Conservation (phyloP, 2,113 vertebrate species). For the Labeo catla region DNA sequence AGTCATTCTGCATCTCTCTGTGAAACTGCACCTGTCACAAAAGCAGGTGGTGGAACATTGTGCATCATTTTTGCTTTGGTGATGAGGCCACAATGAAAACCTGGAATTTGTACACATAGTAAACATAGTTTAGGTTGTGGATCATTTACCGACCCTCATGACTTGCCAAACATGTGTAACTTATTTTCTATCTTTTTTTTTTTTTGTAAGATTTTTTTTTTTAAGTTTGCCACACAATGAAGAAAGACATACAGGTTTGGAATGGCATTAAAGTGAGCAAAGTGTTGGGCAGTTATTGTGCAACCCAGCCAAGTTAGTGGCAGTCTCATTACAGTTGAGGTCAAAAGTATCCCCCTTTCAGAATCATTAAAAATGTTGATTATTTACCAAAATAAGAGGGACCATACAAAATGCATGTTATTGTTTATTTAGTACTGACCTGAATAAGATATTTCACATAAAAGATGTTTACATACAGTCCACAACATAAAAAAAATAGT, state of each 20-base stretch:
- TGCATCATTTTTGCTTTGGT: neutral
- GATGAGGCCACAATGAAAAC: neutral
- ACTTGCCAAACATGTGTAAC: neutral
- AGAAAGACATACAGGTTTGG: neutral
- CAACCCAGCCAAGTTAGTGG: too few species aligned
- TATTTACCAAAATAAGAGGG: too few species aligned
- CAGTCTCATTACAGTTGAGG: too few species aligned
- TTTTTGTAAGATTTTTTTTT: neutral
- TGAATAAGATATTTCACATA: too few species aligned
- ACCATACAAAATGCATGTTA: too few species aligned
- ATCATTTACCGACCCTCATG: neutral
- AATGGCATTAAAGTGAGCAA: neutral
- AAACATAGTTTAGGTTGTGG: neutral
- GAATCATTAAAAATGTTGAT: too few species aligned
- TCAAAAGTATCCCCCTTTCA: too few species aligned
- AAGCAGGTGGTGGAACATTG: neutral
- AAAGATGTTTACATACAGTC: too few species aligned
- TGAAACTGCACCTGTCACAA: slow-evolving; percentile 1
- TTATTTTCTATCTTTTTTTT: neutral
- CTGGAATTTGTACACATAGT: neutral
- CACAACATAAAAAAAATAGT: too few species aligned
- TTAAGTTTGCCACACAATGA: neutral
- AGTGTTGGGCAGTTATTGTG: too few species aligned
- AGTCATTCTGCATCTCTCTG: neutral
- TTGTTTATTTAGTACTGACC: too few species aligned